phyloP scores from a whole-genome alignment of 2,888 invertebrate species.

The Acanthopleura granulata region DNA sequence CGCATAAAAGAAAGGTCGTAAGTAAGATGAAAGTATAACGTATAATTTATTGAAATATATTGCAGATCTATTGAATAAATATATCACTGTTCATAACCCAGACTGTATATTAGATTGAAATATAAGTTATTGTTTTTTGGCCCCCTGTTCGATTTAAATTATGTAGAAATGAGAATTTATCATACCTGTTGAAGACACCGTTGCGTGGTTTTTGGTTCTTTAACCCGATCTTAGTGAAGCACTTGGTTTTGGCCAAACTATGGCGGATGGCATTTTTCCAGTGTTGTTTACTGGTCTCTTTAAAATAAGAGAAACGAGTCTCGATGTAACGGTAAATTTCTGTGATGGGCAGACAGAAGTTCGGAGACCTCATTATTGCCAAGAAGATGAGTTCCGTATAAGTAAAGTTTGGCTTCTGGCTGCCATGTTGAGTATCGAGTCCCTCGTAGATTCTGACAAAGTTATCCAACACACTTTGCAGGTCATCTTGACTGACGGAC shows the following conservation, averaged over 20 bases:
- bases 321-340: constrained; percentile 39
- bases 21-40: too few species aligned
- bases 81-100: too few species aligned
- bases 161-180: too few species aligned
- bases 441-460: constrained; percentile 6
- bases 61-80: too few species aligned
- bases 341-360: constrained; percentile 19
- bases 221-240: constrained; percentile 50
- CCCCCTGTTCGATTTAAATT: too few species aligned
- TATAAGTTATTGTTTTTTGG: too few species aligned
- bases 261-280: constrained; percentile 56
- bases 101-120: too few species aligned
- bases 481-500: not conserved
- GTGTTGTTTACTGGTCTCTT: constrained; percentile 42
- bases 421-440: not conserved
- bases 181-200: constrained; percentile 7
- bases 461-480: not conserved
- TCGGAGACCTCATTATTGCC: constrained; percentile 19
- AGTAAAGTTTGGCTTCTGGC: constrained; percentile 15
- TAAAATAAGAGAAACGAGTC: constrained; percentile 44
- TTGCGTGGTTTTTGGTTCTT: constrained; percentile 20
- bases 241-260: constrained; percentile 52
- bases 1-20: not conserved
- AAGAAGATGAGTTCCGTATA: constrained; percentile 18
- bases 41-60: too few species aligned